Base-by-base conservation (phyloP, 2,888 invertebrate genomes). In the Melanophora roralis region DNA sequence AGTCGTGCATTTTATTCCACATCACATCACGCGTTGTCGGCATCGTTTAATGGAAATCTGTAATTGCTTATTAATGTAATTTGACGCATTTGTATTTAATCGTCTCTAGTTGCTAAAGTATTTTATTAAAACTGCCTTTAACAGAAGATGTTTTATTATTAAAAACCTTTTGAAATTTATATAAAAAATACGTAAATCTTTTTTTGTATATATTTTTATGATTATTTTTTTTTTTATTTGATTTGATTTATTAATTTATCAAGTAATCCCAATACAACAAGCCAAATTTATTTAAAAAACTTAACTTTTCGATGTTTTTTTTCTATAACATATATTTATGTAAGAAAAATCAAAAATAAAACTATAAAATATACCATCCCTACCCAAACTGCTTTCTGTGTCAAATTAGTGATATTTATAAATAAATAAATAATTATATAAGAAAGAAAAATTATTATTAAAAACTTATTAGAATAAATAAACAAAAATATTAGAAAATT, bases 331-430 rank as follows among this genome's bases (percentile, higher is more conserved):
- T n/a, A n/a, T n/a, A n/a, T n/a, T n/a, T n/a, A n/a, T n/a, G n/a
- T n/a, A 8, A 12, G 51, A 74, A 53, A 40, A 53, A 53, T 14
- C 6, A 27, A 11, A 47, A 45, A 12, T 12, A 53, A 74, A 47
- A 51, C 14, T n/a, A n/a, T 59, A n/a, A n/a, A 27, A 74, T 43
- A 60, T 60, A 74, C 74, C 74, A 59, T 73, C 67, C 68, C 76
- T 74, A 67, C 45, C 72, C 57, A 51, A 78, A 72, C 76, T 76
- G 80, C 80, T 80, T 80, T 80, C 76, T 73, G 80, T 80, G 80
- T 80, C 80, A 80, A 80, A 80, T 76, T 84, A 82, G 81, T 82
- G 79, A 83, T 83, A 80, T 82, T 80, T 74, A 81, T 73, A 64
- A 69, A 67, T 51, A 49, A 47, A 57, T 32, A 69, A 68, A 78